Percentiles rank a stretch among this genome's conserved stretches.
Conservation (phyloP, 2,888 invertebrate genomes). For the Loripinus fragilis region DNA sequence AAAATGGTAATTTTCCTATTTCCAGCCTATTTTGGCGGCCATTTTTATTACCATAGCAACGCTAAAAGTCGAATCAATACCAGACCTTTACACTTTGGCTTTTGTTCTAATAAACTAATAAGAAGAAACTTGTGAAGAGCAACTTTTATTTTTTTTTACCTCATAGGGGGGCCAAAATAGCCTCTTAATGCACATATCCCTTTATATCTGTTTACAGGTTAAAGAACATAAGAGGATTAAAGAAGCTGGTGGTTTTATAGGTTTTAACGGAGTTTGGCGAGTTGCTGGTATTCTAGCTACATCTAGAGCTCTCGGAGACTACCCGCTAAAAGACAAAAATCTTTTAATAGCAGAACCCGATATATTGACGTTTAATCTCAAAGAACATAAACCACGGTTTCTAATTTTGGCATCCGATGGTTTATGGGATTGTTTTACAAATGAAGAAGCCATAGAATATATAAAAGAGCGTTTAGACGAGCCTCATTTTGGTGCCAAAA, state of each 20-base stretch:
- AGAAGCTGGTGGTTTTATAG: slow-evolving; percentile 97
- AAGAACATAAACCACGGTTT: slow-evolving; percentile 93
- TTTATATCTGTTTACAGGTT: slow-evolving; percentile 85
- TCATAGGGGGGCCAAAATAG: no score
- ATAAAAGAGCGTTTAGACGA: slow-evolving; percentile 93
- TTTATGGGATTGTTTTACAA: slow-evolving; percentile 97
- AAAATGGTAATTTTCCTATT: no score
- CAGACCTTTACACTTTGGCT: no score
- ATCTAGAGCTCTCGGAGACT: slow-evolving; percentile 95
- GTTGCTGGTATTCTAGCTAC: slow-evolving; percentile 98
- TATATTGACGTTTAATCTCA: slow-evolving; percentile 94
- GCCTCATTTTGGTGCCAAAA: slow-evolving; percentile 95
- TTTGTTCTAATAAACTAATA: no score
- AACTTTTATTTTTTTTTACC: no score
- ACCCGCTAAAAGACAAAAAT: slow-evolving; percentile 96
- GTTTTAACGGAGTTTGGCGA: slow-evolving; percentile 98
- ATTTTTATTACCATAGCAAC: no score
- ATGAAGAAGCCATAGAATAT: slow-evolving; percentile 96
- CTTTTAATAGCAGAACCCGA: slow-evolving; percentile 98
- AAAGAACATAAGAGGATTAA: slow-evolving; percentile 95
- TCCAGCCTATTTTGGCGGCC: no score
- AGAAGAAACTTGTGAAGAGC: no score
- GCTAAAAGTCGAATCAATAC: no score
- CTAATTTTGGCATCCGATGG: slow-evolving; percentile 97
- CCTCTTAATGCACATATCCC: no score